A percentile compares a stretch with the other conserved stretches of the same genome.
These are phyloP conservation scores for Porites cylindrica DNA, from an alignment of 92 coral and sea anemone genomes.

Conservation along the genomic window DNA sequence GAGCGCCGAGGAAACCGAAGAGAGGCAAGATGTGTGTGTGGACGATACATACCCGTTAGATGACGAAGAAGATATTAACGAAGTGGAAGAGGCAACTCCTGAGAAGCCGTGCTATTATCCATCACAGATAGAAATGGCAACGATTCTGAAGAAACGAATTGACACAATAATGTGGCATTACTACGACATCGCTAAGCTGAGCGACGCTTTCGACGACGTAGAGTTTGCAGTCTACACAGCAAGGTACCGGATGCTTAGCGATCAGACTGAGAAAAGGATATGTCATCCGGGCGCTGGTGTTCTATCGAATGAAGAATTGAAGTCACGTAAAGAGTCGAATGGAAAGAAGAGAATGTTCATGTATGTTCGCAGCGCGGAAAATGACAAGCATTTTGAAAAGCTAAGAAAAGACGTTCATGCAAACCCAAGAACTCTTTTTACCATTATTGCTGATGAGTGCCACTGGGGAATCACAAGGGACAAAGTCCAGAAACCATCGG, in stretches of 20 bases:
- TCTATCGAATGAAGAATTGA: constrained; percentile 25
- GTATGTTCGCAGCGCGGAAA: constrained; percentile 48
- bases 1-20: background rate
- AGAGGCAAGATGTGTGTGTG: background rate
- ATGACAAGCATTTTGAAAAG: constrained; percentile 25
- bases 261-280: constrained; percentile 65
- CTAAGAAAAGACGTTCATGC: constrained; percentile 23
- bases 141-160: constrained; percentile 51
- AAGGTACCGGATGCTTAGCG: constrained; percentile 63
- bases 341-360: constrained; percentile 50
- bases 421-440: constrained; percentile 48
- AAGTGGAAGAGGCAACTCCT: constrained; percentile 27
- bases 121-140: constrained; percentile 65
- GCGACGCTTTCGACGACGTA: constrained; percentile 50
- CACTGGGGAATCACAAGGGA: constrained; percentile 66
- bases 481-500: constrained; percentile 45
- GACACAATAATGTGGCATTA: constrained; percentile 58
- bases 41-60: constrained; percentile 22
- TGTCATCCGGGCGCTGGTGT: constrained; percentile 65
- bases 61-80: constrained; percentile 45
- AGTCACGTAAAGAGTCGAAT: background rate
- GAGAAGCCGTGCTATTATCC: constrained; percentile 60
- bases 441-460: constrained; percentile 65
- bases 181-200: constrained; percentile 40
- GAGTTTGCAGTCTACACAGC: constrained; percentile 67